Base-by-base conservation (phyloP, 2,888 invertebrate species). In the Tryphoninae sp. region DNA sequence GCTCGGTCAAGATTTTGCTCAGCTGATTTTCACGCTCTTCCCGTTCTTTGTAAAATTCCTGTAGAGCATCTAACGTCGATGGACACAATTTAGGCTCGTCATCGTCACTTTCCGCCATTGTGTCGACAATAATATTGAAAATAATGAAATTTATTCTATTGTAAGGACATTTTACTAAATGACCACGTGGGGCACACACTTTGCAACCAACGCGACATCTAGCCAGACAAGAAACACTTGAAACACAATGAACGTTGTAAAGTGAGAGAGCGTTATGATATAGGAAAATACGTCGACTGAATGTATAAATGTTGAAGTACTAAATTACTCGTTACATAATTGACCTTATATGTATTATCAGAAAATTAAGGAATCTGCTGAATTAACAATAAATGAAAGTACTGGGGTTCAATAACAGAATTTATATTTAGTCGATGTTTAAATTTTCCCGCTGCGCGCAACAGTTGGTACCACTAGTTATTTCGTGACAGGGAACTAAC, bases 31-130 rank as follows among this genome's bases (percentile, higher is more conserved):
- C 94, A 59, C 94, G 92, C 86, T 94, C 94, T 62, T 94, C 92
- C 90, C 95, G 95, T 89, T 97, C 96, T 2, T 91, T 89, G 59
- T 96, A 95, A 92, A 97, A 97, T 91, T 97, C 95, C 86, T 96
- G 95, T 0, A 97, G 92, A 0, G 96, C 96, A 72, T 94, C 93
- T 83, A 96, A 94, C 0, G 97, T 95, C 87, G 95, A 95, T 0
- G 94, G 93, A 2, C 96, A 95, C 67, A 97, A 92, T 62, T 93
- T 90, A 0, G 95, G 94, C 0, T 93, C 92, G 85, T 96, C 96
- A 78, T 95, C 94, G 11, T 88, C 87, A 23, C 84, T 88, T 4
- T 89, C 87, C 68, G 82, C 85, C 89, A 89, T 90, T 71, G 45
- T 78, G 51, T 16, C n/a, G 16, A 40, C 16, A 53, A 62, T 51